Evolutionary conservation across 2,888 invertebrate species (phyloP).

Genomic region (Dinocampus coccinellae): DNA sequence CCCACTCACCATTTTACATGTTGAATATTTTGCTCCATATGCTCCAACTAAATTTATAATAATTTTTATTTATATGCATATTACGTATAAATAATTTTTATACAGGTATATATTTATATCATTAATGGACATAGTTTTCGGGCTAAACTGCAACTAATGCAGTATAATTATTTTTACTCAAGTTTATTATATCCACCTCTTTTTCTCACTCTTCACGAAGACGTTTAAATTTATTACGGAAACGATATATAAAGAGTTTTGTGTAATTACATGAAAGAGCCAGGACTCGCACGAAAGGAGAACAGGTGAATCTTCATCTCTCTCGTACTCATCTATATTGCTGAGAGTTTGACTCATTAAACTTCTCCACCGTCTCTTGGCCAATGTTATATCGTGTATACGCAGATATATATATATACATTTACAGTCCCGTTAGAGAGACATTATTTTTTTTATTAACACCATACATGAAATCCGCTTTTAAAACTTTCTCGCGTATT

Average conservation of each 20-base stretch:
- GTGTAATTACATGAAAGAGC: neutral
- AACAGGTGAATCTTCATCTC: slow-evolving; percentile 23
- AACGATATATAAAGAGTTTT: neutral
- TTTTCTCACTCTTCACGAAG: slow-evolving; percentile 1
- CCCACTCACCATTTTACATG: neutral
- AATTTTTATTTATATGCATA: neutral
- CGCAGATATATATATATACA: neutral
- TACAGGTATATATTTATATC: neutral
- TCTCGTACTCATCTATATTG: neutral
- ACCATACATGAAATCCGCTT: slow-evolving; percentile 8
- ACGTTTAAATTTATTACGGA: slow-evolving; percentile 1
- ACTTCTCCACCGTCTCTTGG: neutral
- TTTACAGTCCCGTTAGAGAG: slow-evolving; percentile 11
- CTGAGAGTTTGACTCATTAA: slow-evolving; percentile 11
- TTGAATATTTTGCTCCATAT: slow-evolving; percentile 7
- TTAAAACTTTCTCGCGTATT: neutral
- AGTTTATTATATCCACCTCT: neutral
- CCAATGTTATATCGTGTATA: neutral
- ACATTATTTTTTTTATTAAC: slow-evolving; percentile 13
- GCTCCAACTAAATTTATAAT: neutral
- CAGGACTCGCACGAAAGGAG: neutral
- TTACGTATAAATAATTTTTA: neutral
- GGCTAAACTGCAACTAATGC: neutral
- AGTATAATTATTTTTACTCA: neutral
- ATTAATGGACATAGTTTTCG: neutral